These are phyloP conservation scores for Paedocypris sp. DNA, from an alignment of 2,113 vertebrate species.

Conservation along the genomic window DNA sequence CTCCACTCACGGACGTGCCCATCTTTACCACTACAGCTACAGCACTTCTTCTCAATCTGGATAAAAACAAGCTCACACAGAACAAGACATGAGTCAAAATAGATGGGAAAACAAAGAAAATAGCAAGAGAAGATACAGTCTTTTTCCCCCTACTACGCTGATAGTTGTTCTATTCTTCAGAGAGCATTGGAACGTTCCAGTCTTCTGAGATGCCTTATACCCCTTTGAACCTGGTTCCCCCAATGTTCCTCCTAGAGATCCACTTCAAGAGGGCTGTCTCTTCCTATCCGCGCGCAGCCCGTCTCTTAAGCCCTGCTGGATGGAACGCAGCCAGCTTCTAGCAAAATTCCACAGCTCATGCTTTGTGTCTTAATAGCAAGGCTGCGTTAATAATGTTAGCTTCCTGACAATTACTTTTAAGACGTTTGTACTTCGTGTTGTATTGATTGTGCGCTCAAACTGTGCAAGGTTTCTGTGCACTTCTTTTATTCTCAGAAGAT, in stretches of 20 bases:
- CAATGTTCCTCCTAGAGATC: conserved; percentile 23
- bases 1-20: neutral
- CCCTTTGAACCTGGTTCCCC: conserved; percentile 35
- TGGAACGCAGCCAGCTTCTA: neutral
- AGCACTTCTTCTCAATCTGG: neutral
- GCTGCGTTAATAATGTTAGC: neutral
- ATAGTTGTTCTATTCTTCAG: conserved; percentile 20
- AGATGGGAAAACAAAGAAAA: neutral
- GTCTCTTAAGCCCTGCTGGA: neutral
- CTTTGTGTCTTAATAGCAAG: conserved; percentile 15
- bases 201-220: conserved; percentile 13
- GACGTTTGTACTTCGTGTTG: too few species aligned
- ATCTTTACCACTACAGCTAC: neutral
- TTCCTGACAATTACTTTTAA: too few species aligned
- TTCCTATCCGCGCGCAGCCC: neutral
- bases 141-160: conserved; percentile 12
- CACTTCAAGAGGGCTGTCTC: conserved; percentile 11
- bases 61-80: neutral
- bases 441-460: neutral
- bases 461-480: neutral
- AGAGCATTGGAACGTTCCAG: conserved; percentile 16
- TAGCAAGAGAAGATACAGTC: neutral
- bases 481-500: neutral
- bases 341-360: neutral
- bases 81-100: conserved; percentile 25